phyloP scores from a whole-genome alignment of 2,888 invertebrate genomes.

The Drosophila paramelanica region DNA sequence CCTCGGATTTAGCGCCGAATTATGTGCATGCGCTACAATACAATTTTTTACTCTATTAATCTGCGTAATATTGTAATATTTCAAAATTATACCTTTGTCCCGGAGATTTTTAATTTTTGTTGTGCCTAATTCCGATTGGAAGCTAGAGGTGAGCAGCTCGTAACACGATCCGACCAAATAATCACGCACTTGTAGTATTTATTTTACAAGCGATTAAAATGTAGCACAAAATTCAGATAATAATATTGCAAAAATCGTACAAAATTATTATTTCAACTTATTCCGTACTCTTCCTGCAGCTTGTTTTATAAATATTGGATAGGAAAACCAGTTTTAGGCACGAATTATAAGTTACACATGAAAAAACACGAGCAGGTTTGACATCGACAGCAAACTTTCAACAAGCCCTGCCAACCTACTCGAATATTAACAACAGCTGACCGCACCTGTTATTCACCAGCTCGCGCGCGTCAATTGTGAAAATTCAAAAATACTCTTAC shows the following conservation, averaged over 20 bases:
- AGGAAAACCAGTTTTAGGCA: not conserved
- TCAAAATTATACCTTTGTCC: constrained; percentile 14
- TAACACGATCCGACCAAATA: not conserved
- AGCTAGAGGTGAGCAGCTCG: constrained; percentile 28
- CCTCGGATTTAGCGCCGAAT: constrained; percentile 1
- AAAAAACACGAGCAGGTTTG: constrained; percentile 11
- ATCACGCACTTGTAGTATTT: not conserved
- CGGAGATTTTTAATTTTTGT: constrained; percentile 23
- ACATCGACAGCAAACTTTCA: constrained; percentile 3
- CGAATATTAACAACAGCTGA: constrained; percentile 18
- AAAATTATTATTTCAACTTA: not conserved
- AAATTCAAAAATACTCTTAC: constrained; percentile 9
- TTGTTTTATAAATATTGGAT: not conserved
- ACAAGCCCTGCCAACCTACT: constrained; percentile 35
- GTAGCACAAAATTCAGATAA: not conserved
- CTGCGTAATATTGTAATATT: not conserved
- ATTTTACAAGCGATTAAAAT: not conserved
- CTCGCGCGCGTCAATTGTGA: not conserved
- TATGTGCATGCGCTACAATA: constrained; percentile 1
- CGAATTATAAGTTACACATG: not conserved
- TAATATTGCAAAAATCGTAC: not conserved
- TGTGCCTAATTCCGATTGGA: constrained; percentile 11
- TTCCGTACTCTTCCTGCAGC: not conserved
- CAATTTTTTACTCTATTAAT: constrained; percentile 18
- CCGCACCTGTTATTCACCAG: not conserved